These are phyloP conservation scores for Atlantisia rogersi DNA, from an alignment of 2,113 vertebrate genomes.

Conservation along the genomic window DNA sequence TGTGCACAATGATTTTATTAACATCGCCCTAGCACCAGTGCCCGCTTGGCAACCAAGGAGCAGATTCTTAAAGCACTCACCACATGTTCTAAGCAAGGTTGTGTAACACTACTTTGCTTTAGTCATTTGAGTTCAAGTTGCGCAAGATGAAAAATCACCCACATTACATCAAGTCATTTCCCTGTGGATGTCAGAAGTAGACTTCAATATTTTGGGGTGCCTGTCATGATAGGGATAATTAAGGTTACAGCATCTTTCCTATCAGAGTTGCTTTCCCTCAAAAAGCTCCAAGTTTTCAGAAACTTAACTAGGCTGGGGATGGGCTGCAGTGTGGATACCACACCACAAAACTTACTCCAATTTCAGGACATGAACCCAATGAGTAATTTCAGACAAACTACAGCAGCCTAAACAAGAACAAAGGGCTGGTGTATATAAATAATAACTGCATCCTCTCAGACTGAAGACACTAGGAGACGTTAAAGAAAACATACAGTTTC, in stretches of 20 bases:
- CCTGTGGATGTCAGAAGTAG: neutral
- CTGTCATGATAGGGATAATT: neutral
- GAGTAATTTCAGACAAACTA: conserved; percentile 27
- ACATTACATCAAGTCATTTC: neutral
- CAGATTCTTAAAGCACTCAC: neutral
- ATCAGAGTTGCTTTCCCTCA: neutral
- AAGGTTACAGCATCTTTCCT: neutral
- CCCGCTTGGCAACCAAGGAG: neutral
- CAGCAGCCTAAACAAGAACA: conserved; percentile 50
- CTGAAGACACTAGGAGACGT: neutral
- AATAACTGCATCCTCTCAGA: conserved; percentile 9
- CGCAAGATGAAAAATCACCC: neutral
- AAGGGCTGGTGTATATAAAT: conserved; percentile 19
- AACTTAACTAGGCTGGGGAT: neutral
- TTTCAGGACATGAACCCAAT: neutral
- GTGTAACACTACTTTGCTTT: neutral
- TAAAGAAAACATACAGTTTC: conserved; percentile 52
- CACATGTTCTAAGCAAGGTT: neutral
- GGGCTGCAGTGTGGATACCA: neutral
- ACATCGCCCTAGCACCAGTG: neutral
- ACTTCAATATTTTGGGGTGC: neutral
- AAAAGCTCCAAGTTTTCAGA: neutral
- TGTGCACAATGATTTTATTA: accelerated
- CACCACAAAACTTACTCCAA: neutral
- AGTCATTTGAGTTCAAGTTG: neutral